Evolutionary conservation across 2,797 vertebrate genomes (phyloP), one percentile per base, ranked within the genome.

Genomic region (Liparis tanakae): DNA sequence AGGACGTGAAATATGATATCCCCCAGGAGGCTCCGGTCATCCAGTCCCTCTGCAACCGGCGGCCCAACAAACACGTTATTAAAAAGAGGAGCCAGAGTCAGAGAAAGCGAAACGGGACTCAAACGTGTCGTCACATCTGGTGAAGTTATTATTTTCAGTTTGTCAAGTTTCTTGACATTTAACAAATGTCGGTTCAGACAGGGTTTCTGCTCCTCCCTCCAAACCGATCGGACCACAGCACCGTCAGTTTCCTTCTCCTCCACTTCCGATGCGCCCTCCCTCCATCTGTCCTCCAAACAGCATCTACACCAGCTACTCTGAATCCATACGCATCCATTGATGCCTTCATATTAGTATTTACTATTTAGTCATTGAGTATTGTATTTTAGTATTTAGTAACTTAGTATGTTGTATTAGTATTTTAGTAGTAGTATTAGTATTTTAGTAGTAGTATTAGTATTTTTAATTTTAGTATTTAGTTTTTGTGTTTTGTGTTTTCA

Each of bases 1-100:
- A 46, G 71, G 71, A 76, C 85, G 81, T 88, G 89, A 91, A 89
- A 91, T 78, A 65, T 78, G 87, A 93, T 84, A 84, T 83, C 75
- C 73, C 85, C 80, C 72, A 9, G 62, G 76, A 87, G 88, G 73
- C 72, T 46, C 36, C 65, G 68, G 70, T 85, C 70, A 78, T 82
- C 80, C 79, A 76, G 72, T 82, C 82, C 76, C 77, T 78, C 72
- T 74, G 67, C 84, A 85, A 75, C 80, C 6, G 67, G 59, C 51
- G 33, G 79, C 81, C 87, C 84, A 80, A 80, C 80, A 84, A 88
- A 90, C 57, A 83, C 72, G 85, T 13, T 13, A 86, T 75, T 30
- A 30, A 30, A 60, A 84, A 80, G 76, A 61, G 53, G 39, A 84
- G 75, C 41, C 39, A 1, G 64, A 77, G 75, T 36, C n/a, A 4